A percentile compares a stretch with the other conserved stretches of the same genome.
Evolutionary conservation across 2,888 invertebrate species (phyloP).

Genomic region (Axea sp.): DNA sequence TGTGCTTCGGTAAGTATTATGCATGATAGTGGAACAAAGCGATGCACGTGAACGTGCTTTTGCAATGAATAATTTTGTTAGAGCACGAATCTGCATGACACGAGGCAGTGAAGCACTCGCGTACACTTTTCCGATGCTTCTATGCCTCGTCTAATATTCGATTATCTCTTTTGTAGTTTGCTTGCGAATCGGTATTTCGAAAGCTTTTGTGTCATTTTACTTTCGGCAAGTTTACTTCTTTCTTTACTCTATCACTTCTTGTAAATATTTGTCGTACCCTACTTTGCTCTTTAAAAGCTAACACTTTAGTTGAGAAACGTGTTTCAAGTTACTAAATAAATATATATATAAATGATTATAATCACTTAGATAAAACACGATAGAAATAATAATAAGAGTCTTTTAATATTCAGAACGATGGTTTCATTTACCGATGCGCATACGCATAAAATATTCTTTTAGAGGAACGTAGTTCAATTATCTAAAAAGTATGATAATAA

Average conservation of each 20-base stretch:
- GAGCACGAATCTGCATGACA: slow-evolving; percentile 58
- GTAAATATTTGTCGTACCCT: slow-evolving; percentile 37
- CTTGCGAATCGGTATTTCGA: slow-evolving; percentile 58
- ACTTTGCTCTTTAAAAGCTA: slow-evolving; percentile 16
- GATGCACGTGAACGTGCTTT: slow-evolving; percentile 53
- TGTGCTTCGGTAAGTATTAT: slow-evolving; percentile 40
- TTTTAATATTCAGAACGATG: background rate
- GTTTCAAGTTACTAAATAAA: slow-evolving; percentile 11
- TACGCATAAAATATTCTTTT: slow-evolving; percentile 1
- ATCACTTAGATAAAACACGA: too few species aligned
- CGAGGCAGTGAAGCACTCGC: slow-evolving; percentile 53
- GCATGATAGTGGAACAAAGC: slow-evolving; percentile 51
- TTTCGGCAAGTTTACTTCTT: slow-evolving; percentile 44
- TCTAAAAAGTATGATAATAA: too few species aligned
- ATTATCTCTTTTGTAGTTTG: slow-evolving; percentile 50
- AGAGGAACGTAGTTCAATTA: slow-evolving; percentile 3
- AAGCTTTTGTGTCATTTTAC: slow-evolving; percentile 57
- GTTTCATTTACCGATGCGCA: slow-evolving; percentile 53
- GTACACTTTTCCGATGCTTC: slow-evolving; percentile 47
- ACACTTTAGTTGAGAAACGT: slow-evolving; percentile 2
- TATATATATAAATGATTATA: too few species aligned
- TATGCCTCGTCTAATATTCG: slow-evolving; percentile 56
- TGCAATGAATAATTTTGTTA: slow-evolving; percentile 57
- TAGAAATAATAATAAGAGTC: background rate
- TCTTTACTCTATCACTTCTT: slow-evolving; percentile 36